Base-by-base conservation (phyloP, 37 sponge, comb jelly and placozoan species). In the Haliclona indistincta region DNA sequence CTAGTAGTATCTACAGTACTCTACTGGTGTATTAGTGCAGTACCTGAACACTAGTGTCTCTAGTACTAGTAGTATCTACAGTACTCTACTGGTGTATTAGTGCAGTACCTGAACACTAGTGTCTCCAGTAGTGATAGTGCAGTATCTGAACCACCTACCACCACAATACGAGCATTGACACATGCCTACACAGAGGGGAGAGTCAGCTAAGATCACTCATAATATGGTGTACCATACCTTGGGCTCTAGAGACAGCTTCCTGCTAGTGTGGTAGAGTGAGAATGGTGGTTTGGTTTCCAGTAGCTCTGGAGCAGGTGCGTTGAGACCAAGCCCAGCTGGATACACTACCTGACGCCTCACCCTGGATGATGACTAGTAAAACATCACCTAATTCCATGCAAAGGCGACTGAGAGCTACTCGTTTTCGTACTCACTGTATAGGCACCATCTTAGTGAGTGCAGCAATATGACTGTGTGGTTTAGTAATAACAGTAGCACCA, bases 241-340 rank as follows among this genome's bases (percentile, higher is more conserved):
- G 22, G 98, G 95, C 61, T 97, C 98, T 2, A 90, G 68, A 23
- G 87, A 86, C 63, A 97, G 80, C 60, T 97, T 97, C 69, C 95
- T 79, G 80, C 92, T 97, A 68, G 89, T 84, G 66, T 97, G 98
- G 74, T 91, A 97, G n/a, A 97, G 86, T 25, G 93, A 90, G 84
- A 71, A 91, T 0, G 92, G 77, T 25, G 76, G 75, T 36, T 52
- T 65, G 20, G 71, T 61, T 36, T 67, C 60, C 63, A 84, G 64
- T n/a, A 95, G 74, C 44, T 77, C 80, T n/a, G 63, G 68, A 41
- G 68, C 47, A 10, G 98, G 98, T 44, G 84, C 82, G 63, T 92
- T 92, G 26, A 85, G 52, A 2, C 77, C 87, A 54, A 97, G 71
- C 13, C 44, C 39, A 23, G 80, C 85, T 8, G 84, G 81, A 77